Evolutionary conservation across 2,888 invertebrate genomes (phyloP), one percentile per base, ranked within the genome.

Genomic region (Epirrhoe alternata): DNA sequence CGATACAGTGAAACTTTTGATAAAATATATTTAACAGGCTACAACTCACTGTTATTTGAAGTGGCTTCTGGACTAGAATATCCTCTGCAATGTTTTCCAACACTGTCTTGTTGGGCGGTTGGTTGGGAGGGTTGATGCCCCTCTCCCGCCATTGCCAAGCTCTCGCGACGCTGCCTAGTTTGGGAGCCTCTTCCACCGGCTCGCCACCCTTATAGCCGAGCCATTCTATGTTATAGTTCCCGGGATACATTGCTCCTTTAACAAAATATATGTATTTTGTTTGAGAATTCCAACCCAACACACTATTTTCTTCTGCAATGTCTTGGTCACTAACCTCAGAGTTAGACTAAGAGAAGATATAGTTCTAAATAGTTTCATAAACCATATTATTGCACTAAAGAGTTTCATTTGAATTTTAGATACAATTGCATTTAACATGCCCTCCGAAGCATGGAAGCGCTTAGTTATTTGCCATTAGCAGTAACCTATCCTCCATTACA

Each of bases 71-170:
- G 16, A 96, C 94, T 69, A 96, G 90, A 74, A 94, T 94, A 76
- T 95, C 95, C 82, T 96, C 96, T n/a, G 96, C 96, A 71, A 94
- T 90, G 74, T 94, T 94, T 82, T 95, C 94, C 66, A 95, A 89
- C 52, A 94, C 94, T 50, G 87, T 90, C 61, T 93, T 94, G 73
- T 93, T 94, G 31, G 89, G 78, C 2, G 87, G 86, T 64, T 81
- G 83, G 68, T 88, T 82, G 5, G 82, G 79, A 2, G 92, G 90
- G 71, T 90, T 83, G 45, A 89, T 83, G 38, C 93, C 93, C 35
- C 84, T 77, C 72, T 93, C 91, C 62, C 93, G 82, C 89, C 89
- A 92, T 72, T 92, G 92, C 92, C 90, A 93, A 72, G 91, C 92
- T 4, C 86, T 84, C 62, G 88, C 87, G 70, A 90, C 78, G 72